These are phyloP conservation scores for Elysia crispata DNA, from an alignment of 2,888 invertebrate genomes.

Conservation along the genomic window DNA sequence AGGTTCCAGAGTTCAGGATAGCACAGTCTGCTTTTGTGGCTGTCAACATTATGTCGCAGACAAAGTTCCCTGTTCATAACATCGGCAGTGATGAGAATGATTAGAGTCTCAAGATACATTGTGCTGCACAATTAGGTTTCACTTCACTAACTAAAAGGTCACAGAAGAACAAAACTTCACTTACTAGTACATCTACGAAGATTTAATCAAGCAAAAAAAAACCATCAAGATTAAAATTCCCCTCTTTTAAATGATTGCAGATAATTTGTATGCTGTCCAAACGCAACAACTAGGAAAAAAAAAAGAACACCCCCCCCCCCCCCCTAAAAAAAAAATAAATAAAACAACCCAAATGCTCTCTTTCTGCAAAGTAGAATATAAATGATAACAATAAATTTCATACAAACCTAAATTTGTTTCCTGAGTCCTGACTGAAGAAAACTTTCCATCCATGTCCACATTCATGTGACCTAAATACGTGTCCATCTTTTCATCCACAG, in stretches of 20 bases:
- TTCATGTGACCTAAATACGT: constrained; percentile 89
- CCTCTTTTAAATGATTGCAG: no score
- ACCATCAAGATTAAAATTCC: no score
- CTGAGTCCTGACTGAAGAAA: constrained; percentile 86
- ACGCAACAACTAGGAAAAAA: no score
- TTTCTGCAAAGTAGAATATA: no score
- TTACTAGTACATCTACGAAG: no score
- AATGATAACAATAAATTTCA: no score
- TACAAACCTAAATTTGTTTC: constrained; percentile 91
- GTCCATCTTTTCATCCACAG: constrained; percentile 84
- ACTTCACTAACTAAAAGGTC: background rate
- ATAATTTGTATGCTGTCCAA: no score
- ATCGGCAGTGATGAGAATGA: background rate
- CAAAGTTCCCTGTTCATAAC: constrained; percentile 78
- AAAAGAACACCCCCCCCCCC: no score
- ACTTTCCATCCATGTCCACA: constrained; percentile 92
- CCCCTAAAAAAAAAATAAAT: no score
- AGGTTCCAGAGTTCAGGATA: constrained; percentile 91
- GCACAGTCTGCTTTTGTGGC: constrained; percentile 89
- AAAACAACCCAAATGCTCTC: no score
- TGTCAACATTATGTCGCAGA: constrained; percentile 84
- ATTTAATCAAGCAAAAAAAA: no score
- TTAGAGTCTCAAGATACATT: background rate
- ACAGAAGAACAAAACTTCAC: no score
- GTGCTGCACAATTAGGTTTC: background rate